These are phyloP conservation scores for Sialis lutaria DNA, from an alignment of 2,888 invertebrate genomes.

Conservation along the genomic window DNA sequence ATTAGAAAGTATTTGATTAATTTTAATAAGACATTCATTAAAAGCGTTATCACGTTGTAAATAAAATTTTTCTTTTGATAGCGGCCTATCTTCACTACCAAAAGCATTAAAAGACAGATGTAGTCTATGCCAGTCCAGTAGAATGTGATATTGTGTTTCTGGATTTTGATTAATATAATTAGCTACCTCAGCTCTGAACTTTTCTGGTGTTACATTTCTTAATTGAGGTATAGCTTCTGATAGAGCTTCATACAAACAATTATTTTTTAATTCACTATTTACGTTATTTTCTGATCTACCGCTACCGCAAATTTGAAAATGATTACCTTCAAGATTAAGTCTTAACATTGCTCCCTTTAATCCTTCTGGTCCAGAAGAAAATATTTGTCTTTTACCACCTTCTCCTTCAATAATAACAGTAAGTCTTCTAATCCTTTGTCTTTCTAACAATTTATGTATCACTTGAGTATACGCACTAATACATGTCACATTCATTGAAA, in stretches of 20 bases:
- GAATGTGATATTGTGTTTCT: conserved; percentile 1
- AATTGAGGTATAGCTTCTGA: conserved; percentile 1
- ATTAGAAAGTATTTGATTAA: not conserved
- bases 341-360: conserved; percentile 1
- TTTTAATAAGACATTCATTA: not conserved
- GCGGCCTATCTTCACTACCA: not conserved
- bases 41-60: not conserved
- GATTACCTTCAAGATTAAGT: conserved; percentile 5
- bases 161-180: conserved; percentile 4
- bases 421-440: not conserved
- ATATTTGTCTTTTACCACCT: not conserved
- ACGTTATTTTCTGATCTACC: not conserved
- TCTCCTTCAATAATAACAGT: not conserved
- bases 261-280: not conserved
- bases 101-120: not conserved
- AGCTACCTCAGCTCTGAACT: conserved; percentile 4
- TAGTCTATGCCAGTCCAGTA: conserved; percentile 3
- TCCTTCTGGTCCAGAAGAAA: not conserved
- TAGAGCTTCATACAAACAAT: conserved; percentile 7
- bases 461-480: conserved; percentile 1
- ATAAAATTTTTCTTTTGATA: not conserved
- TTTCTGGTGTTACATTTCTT: conserved; percentile 1
- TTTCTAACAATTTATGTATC: not conserved
- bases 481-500: conserved; percentile 7
- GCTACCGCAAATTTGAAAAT: not conserved